These are phyloP conservation scores for Misgurnus mizolepis DNA, from an alignment of 2,113 vertebrate genomes.

Conservation along the genomic window DNA sequence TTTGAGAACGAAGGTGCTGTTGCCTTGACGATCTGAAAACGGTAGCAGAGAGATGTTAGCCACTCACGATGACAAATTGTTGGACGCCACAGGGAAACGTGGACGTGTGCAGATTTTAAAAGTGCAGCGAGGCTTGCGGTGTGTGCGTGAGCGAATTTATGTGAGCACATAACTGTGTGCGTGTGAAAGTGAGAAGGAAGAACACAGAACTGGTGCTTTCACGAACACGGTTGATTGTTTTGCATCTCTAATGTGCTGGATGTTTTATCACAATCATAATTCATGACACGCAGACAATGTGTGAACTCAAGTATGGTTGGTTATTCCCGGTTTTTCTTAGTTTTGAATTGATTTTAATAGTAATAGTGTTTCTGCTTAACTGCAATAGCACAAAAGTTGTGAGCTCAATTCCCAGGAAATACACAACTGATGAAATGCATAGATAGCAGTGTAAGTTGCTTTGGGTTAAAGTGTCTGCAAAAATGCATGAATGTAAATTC, in stretches of 20 bases:
- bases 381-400: too few relatives aligned
- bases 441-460: too few relatives aligned
- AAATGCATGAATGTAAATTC: too few relatives aligned
- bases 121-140: slow-evolving; percentile 23
- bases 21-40: slow-evolving; percentile 62
- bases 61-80: slow-evolving; percentile 76
- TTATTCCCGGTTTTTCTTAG: neutral
- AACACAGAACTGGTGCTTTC: neutral
- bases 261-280: neutral
- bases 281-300: neutral
- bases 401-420: too few relatives aligned
- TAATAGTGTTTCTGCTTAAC: too few relatives aligned
- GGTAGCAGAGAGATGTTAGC: slow-evolving; percentile 74
- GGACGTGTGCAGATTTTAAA: slow-evolving; percentile 58
- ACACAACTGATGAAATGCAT: too few relatives aligned
- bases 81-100: slow-evolving; percentile 61
- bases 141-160: slow-evolving; percentile 42
- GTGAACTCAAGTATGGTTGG: neutral
- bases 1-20: slow-evolving; percentile 41
- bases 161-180: slow-evolving; percentile 42
- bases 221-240: neutral
- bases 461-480: too few relatives aligned
- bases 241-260: neutral
- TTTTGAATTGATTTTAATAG: neutral
- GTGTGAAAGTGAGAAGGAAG: slow-evolving; percentile 32